These are phyloP conservation scores for Stenotaenia linearis DNA, from an alignment of 2,888 invertebrate species.

Conservation along the genomic window DNA sequence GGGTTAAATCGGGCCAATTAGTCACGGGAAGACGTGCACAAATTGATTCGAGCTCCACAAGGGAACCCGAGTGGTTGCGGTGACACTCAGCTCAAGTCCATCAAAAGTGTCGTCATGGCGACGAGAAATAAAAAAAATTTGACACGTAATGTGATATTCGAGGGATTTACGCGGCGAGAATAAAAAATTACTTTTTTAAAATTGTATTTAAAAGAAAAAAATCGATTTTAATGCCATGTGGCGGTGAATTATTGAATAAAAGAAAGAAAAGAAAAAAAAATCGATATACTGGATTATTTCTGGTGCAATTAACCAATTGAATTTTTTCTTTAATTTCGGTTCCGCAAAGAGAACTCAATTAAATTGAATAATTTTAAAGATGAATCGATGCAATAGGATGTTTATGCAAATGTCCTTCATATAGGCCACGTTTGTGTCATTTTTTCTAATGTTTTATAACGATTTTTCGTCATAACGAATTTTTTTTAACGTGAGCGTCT, in stretches of 20 bases:
- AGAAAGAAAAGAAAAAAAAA: not conserved
- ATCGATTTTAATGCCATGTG: not conserved
- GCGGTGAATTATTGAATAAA: not conserved
- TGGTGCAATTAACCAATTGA: not conserved
- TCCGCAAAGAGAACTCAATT: not conserved
- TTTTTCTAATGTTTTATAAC: not conserved
- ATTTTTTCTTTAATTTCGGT: not conserved
- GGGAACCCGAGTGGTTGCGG: not conserved
- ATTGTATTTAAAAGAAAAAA: not conserved
- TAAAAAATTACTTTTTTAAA: not conserved
- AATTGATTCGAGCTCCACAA: not conserved
- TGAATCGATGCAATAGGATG: not conserved
- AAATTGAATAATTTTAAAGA: not conserved
- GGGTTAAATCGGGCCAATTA: slow-evolving; percentile 3
- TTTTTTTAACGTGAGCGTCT: too few relatives aligned
- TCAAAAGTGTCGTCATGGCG: not conserved
- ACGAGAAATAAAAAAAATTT: not conserved
- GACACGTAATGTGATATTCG: not conserved
- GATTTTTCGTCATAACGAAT: too few relatives aligned
- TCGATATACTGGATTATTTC: not conserved
- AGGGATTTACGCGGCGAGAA: not conserved
- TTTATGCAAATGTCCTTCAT: not conserved
- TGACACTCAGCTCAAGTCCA: not conserved
- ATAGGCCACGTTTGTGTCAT: not conserved
- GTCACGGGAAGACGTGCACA: not conserved